Conservation (phyloP, 2,113 vertebrate species). For the Columba livia region DNA sequence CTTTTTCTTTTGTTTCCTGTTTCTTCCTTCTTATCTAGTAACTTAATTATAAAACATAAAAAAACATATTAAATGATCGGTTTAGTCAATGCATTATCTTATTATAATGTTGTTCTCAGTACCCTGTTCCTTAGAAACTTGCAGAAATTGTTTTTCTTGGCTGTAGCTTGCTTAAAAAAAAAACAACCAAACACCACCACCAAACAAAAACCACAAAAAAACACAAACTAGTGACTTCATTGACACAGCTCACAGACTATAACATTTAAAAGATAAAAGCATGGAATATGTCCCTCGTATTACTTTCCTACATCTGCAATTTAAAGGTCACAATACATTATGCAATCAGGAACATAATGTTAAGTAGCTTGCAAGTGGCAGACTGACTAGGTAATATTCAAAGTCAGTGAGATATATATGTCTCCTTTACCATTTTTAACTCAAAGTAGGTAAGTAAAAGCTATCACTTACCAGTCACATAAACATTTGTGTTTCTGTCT, state of each 20-base stretch:
- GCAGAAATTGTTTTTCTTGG: not conserved
- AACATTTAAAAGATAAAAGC: not conserved
- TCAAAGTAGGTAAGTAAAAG: not conserved
- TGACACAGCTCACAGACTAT: not conserved
- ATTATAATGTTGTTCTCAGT: not conserved
- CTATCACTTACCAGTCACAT: constrained; percentile 87
- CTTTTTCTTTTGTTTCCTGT: not conserved
- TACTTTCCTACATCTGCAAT: not conserved
- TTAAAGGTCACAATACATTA: not conserved
- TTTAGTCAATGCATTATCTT: not conserved
- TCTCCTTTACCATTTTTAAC: not conserved
- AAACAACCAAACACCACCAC: not conserved
- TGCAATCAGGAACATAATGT: not conserved
- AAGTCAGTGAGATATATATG: fast-evolving
- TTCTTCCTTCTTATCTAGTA: not conserved
- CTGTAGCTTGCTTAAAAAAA: not conserved
- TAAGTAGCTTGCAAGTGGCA: not conserved
- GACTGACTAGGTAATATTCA: not conserved
- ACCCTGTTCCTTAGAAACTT: not conserved
- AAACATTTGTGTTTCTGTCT: constrained; percentile 93
- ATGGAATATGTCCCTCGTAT: not conserved
- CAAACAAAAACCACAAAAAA: too few relatives aligned
- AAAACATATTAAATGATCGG: not conserved
- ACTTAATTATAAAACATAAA: not conserved
- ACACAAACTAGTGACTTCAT: not conserved